phyloP scores from a whole-genome alignment of 2,113 vertebrate genomes.

The Macheiramphus alcinus region DNA sequence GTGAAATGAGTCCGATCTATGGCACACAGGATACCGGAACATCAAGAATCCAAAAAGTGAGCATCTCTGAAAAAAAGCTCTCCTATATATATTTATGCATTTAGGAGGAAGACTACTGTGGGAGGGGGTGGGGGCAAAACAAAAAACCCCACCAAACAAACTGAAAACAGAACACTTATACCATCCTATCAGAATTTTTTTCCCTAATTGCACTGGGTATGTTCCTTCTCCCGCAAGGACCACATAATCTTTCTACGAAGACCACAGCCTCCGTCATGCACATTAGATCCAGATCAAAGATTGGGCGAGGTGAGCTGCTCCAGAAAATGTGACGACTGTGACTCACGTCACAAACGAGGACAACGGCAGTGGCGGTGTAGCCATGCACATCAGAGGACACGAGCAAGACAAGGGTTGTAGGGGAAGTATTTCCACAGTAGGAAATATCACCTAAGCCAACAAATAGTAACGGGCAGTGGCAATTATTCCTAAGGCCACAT shows the following conservation, averaged over 20 bases:
- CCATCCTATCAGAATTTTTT: background rate
- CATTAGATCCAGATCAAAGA: background rate
- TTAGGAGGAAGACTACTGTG: background rate
- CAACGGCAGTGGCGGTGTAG: background rate
- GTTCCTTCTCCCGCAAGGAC: background rate
- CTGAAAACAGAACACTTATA: background rate
- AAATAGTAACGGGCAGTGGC: background rate
- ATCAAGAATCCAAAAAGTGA: background rate
- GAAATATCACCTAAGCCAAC: background rate
- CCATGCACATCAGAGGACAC: background rate
- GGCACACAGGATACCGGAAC: background rate
- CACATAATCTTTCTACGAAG: background rate
- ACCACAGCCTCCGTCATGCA: background rate
- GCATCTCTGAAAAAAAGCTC: background rate
- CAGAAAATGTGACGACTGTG: background rate
- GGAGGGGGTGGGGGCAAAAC: too few species aligned
- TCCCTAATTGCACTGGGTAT: background rate
- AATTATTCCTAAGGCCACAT: background rate
- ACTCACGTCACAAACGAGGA: background rate
- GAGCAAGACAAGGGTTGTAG: background rate
- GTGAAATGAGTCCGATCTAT: background rate
- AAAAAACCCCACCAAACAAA: background rate
- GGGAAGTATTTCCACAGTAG: background rate
- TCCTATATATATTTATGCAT: background rate
- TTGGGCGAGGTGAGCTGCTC: background rate